Evolutionary conservation across 2,797 vertebrate species (phyloP).

Genomic region (Diplodus sargus): DNA sequence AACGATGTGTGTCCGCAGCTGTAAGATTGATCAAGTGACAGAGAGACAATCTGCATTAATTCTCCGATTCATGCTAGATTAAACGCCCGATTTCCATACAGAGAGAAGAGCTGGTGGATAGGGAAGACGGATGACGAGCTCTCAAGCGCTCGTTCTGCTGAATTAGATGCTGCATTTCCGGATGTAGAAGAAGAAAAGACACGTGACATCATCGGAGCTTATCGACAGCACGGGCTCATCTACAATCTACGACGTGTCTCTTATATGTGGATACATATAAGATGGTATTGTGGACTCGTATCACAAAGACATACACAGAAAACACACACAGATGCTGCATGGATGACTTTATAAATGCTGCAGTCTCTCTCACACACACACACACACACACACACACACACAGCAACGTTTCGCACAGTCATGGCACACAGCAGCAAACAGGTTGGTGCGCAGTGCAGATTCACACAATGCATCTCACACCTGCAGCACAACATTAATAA

Average conservation of each 20-base stretch:
- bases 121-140: conserved; percentile 30
- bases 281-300: no score
- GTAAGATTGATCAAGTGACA: conserved; percentile 1
- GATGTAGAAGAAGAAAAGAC: conserved; percentile 6
- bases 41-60: conserved; percentile 12
- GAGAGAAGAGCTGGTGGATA: conserved; percentile 11
- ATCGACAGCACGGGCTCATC: neutral
- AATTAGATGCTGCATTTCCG: conserved; percentile 27
- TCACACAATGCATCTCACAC: neutral
- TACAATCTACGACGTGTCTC: neutral
- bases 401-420: neutral
- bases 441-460: neutral
- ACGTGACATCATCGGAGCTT: conserved; percentile 14
- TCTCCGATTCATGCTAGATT: conserved; percentile 32
- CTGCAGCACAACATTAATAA: neutral
- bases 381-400: neutral
- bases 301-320: neutral
- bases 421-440: neutral
- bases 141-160: conserved; percentile 20
- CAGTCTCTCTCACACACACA: neutral
- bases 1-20: neutral
- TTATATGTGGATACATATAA: no score
- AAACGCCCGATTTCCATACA: conserved; percentile 34
- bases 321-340: neutral
- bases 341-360: neutral